Base-by-base conservation (phyloP, 1,140 invertebrate species). In the Drosophila leontia region DNA sequence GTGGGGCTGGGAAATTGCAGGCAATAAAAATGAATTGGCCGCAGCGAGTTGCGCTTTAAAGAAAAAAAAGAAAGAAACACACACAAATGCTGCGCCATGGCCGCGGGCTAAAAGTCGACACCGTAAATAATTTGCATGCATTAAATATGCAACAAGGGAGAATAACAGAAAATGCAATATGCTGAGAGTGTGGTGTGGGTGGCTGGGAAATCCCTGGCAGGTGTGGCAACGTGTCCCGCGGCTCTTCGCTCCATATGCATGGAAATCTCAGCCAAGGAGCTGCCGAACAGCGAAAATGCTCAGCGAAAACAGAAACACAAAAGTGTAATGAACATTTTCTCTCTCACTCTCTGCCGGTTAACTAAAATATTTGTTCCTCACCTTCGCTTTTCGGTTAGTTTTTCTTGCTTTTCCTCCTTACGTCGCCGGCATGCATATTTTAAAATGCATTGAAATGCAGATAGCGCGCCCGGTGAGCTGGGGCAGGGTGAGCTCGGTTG, bases 111-210 rank as follows among this genome's bases (percentile, higher is more conserved):
- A 77, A 59, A 77, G 67, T 79, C 77, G 74, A 74, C 56, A 59
- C 70, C 75, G 75, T 87, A 79, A 87, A 86, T 87, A 86, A 86
- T 87, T 87, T 87, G 80, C 83, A 87, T 86, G 63, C 70, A 76
- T 87, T 86, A 77, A 86, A 87, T 82, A 87, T 86, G 80, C 80
- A 82, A 68, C 65, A 61, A 70, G 60, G 82, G 51, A 72, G 71
- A 86, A 87, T 60, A 87, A 72, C 48, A 50, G n/a, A 58, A 75
- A 63, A 70, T 82, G 69, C 82, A 87, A 82, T 82, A 86, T 85
- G 78, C 76, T 74, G 69, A n/a, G 45, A 48, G 57, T 29, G 39
- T 37, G 70, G 9, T 32, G n/a, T 13, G 19, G 32, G 15, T 7
- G 57, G 51, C n/a, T 50, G 19, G 55, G 45, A 53, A 17, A 37